Evolutionary conservation across 2,888 invertebrate genomes (phyloP).

Genomic region (Brenthis hecate): DNA sequence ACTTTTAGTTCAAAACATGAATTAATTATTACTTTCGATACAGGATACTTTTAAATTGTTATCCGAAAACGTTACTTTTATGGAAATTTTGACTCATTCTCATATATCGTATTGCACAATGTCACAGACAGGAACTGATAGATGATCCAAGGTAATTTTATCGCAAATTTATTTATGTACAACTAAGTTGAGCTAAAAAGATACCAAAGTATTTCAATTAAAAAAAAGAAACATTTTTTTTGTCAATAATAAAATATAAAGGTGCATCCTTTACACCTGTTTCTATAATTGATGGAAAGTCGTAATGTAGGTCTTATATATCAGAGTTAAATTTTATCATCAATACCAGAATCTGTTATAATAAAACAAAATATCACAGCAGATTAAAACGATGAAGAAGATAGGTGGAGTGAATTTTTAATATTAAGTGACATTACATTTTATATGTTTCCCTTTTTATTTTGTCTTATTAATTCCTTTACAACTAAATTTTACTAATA

Average conservation of each 20-base stretch:
- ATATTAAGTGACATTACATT: no score
- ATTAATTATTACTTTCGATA: neutral
- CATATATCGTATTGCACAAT: neutral
- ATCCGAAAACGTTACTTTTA: neutral
- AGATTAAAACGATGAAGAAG: no score
- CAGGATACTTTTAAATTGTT: neutral
- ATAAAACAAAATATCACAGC: no score
- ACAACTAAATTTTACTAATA: no score
- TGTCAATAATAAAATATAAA: neutral
- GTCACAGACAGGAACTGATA: constrained; percentile 4
- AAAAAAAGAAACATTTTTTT: neutral
- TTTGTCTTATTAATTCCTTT: no score
- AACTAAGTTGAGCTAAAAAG: constrained; percentile 2
- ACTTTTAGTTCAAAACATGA: no score
- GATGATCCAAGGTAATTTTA: constrained; percentile 6
- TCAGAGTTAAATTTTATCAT: no score
- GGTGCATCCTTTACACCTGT: neutral
- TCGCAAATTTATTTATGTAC: constrained; percentile 7
- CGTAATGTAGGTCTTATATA: no score
- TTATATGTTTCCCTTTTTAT: no score
- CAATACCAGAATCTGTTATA: no score
- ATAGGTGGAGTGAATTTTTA: no score
- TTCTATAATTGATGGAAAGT: no score
- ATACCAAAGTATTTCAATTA: neutral
- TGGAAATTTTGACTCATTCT: constrained; percentile 9